Base-by-base conservation (phyloP, 2,797 vertebrate species). In the Falco rusticolus region DNA sequence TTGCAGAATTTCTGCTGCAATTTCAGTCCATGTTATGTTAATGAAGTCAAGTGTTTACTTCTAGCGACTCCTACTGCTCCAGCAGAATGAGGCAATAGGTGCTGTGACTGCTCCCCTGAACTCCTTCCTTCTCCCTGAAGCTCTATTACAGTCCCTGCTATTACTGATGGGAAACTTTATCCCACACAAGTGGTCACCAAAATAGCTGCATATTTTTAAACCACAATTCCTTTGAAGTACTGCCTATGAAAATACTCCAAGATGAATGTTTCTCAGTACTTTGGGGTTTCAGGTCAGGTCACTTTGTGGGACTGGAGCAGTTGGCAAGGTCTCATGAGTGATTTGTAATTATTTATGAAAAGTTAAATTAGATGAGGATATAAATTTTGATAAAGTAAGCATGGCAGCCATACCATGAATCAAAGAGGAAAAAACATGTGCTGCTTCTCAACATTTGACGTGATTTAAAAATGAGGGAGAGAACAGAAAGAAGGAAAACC, bases 201-300 rank as follows among this genome's bases (percentile, higher is more conserved):
- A 98, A 98, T 97, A 98, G 97, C 96, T 90, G 96, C 96, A 97
- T 97, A 96, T 97, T 98, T 98, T 97, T 97, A 97, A 97, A 95
- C 97, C 95, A 5, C 93, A 93, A 94, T 87, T 94, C 82, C 97
- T 98, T 97, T 98, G 98, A 98, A 97, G 97, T 94, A 84, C 41
- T 97, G 98, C 98, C 98, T 97, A 96, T 92, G 95, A 98, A 98
- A 98, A 98, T 93, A 97, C 90, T 50, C 53, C 3, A 12, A 90
- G 97, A 97, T 60, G 45, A 95, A 96, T 76, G 71, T 97, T 97
- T 97, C 97, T 97, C 97, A 97, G 97, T 97, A 95, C 96, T 95
- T 87, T 56, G 84, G 93, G 97, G 95, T 96, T 97, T 97, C 56
- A 59, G 95, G 94, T 97, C 78, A 2, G 94, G 93, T 97, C 94